These are phyloP conservation scores for Caerostris darwini DNA, from an alignment of 1,140 invertebrate genomes.

Conservation along the genomic window DNA sequence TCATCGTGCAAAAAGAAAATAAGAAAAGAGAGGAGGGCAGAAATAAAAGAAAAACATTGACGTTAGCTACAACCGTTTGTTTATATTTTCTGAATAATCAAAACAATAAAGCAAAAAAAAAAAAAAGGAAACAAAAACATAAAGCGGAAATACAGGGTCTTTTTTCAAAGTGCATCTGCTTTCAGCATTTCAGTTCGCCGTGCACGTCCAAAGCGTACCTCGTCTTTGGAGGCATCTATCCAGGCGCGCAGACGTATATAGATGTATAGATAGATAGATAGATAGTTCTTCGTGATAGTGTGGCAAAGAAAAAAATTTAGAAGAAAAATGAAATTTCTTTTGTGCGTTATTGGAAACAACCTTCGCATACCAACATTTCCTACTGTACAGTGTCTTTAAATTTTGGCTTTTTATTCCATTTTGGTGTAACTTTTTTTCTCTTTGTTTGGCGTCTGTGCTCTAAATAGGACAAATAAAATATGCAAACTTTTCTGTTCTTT, in stretches of 20 bases:
- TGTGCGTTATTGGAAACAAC: constrained; percentile 71
- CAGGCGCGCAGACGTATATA: neutral
- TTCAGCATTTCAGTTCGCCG: constrained; percentile 36
- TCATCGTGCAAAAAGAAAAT: no score
- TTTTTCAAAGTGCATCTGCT: constrained; percentile 58
- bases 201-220: neutral
- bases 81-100: constrained; percentile 22
- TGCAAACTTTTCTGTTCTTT: constrained; percentile 23
- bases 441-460: constrained; percentile 17
- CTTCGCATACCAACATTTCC: constrained; percentile 59
- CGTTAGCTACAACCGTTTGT: neutral
- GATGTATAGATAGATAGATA: constrained; percentile 37
- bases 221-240: constrained; percentile 20
- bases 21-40: neutral
- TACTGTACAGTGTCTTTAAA: neutral
- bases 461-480: constrained; percentile 63
- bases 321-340: constrained; percentile 68
- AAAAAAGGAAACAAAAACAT: neutral
- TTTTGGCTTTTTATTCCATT: constrained; percentile 57
- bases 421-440: neutral
- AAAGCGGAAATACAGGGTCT: no score
- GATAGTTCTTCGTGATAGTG: constrained; percentile 8
- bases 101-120: constrained; percentile 1
- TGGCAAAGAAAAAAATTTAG: neutral
- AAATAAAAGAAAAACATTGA: neutral